Evolutionary conservation across 2,888 invertebrate genomes (phyloP), one percentile per base, ranked within the genome.

Genomic region (Slavum lentiscoides): DNA sequence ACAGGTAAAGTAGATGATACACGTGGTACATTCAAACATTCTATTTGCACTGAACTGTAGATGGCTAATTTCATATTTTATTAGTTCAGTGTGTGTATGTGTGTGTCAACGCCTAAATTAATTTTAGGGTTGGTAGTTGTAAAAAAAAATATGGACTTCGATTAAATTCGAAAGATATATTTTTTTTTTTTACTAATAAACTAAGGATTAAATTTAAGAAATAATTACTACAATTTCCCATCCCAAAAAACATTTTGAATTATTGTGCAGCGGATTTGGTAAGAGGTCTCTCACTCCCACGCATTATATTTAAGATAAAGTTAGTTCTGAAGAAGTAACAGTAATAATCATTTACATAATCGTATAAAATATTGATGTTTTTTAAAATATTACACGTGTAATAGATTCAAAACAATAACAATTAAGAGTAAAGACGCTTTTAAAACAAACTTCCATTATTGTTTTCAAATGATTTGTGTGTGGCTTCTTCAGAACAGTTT

Each of bases 1-100:
- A 93, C 92, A 95, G 95, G 95, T 95, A 95, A 93, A 90, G 89
- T 89, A 88, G 80, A 80, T 80, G 72, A 80, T 58, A 80, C 59
- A 43, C 39, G 80, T 72, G 80, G 80, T 83, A 83, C 73, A 82
- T 69, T 82, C 77, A 72, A 55, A 43, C 53, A 39, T 58, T 66
- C 55, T 70, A 59, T 80, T 72, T 80, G 80, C 70, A 72, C 72
- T 72, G 64, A 70, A 72, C 43, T 62, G 64, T 80, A 80, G 80
- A 72, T 43, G 21, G 39, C 37, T 67, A 58, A 53, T 68, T 68
- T 64, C 17, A 37, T 74, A 58, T 66, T 23, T 39, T 74, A 74
- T 74, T 49, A 68, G 30, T 23, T 68, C 75, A 59, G 59, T 76
- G 30, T 74, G 62, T 49, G 49, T 49, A 9, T 43, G 62, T 49